Percentiles rank a stretch among this genome's conserved stretches.
These are phyloP conservation scores for Eutolmus rufibarbis DNA, from an alignment of 2,888 invertebrate genomes.

Conservation along the genomic window DNA sequence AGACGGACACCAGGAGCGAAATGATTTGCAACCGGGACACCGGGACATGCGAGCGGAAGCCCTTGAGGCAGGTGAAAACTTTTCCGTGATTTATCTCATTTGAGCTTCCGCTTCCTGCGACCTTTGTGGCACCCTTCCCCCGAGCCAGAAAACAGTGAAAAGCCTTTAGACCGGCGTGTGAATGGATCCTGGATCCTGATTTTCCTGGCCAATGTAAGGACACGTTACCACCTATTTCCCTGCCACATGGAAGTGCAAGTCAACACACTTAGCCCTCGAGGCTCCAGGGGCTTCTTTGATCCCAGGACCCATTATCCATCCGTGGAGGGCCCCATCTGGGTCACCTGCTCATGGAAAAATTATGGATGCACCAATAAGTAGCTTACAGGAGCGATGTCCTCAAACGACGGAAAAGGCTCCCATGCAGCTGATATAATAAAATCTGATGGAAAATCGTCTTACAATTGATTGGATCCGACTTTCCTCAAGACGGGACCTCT, in stretches of 20 bases:
- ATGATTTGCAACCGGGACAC: neutral
- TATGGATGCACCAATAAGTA: neutral
- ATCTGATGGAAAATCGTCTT: neutral
- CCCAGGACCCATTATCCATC: neutral
- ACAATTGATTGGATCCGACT: neutral
- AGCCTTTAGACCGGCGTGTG: neutral
- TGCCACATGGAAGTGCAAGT: neutral
- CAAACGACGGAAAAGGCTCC: neutral
- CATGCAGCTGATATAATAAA: neutral
- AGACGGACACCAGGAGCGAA: neutral
- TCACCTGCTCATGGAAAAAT: neutral
- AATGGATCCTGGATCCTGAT: neutral
- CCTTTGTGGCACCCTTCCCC: neutral
- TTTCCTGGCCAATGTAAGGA: neutral
- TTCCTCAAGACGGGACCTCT: neutral
- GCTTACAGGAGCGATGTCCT: neutral
- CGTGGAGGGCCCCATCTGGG: neutral
- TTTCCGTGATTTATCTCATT: conserved; percentile 33
- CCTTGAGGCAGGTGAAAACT: conserved; percentile 10
- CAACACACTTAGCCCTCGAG: neutral
- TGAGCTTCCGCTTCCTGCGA: conserved; percentile 11
- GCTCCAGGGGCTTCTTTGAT: neutral
- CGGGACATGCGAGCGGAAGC: neutral
- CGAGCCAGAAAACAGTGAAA: neutral
- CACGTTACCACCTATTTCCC: neutral